Evolutionary conservation across 1,140 invertebrate species (phyloP).

Genomic region (Ceratoteleas bidentatus): DNA sequence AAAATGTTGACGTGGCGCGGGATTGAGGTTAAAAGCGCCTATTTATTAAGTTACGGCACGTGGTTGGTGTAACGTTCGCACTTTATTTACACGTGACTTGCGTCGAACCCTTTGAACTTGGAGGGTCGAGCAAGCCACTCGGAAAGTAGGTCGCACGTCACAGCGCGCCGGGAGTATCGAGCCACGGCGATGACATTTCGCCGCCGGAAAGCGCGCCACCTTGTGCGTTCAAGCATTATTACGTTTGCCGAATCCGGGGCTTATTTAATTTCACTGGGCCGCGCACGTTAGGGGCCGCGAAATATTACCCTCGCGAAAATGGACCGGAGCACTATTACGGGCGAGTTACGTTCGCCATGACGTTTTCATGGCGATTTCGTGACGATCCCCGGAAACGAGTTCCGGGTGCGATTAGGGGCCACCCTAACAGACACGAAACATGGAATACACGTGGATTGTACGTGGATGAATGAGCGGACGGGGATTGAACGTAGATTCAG

Average conservation of each 20-base stretch:
- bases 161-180: conserved; percentile 32
- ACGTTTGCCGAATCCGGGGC: conserved; percentile 3
- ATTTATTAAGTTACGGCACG: conserved; percentile 58
- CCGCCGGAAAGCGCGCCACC: conserved; percentile 27
- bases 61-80: conserved; percentile 58
- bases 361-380: no score
- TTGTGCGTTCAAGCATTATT: conserved; percentile 5
- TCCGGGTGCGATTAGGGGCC: no score
- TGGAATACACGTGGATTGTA: no score
- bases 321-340: no score
- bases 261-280: not conserved
- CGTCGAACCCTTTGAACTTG: conserved; percentile 73
- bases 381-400: no score
- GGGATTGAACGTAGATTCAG: no score
- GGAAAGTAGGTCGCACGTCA: conserved; percentile 73
- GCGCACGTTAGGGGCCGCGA: no score
- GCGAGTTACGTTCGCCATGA: no score
- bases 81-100: conserved; percentile 72
- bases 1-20: conserved; percentile 32
- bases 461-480: no score
- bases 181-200: conserved; percentile 55
- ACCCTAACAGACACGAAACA: no score
- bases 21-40: conserved; percentile 45
- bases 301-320: no score
- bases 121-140: conserved; percentile 70